Base-by-base conservation (phyloP, 2,797 vertebrate species). In the Danio choprae region DNA sequence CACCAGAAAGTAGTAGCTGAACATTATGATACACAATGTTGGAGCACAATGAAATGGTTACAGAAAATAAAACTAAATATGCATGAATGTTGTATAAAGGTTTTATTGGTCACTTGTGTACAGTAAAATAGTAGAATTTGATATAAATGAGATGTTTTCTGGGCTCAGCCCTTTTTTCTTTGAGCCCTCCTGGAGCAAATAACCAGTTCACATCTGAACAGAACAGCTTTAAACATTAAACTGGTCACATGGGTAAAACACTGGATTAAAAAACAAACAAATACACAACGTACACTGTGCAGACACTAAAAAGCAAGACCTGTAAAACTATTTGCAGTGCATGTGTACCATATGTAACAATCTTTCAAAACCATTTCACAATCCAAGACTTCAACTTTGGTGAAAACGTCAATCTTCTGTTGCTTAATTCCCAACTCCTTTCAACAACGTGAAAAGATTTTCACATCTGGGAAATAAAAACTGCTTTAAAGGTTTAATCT, bases 21-120 rank as follows among this genome's bases (percentile, higher is more conserved):
- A 16, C 36, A 29, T 69, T 36, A 15, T 44, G 18, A 6, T n/a
- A 16, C 20, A 44, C n/a, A 15, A 16, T 46, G 20, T 46, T 58
- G 40, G 20, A 59, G 40, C 5, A 51, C 6, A 46, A 18, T 18
- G 29, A 51, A 20, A 63, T 62, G 46, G 51, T 16, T 15, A 51
- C 15, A 50, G 74, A 65, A 75, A 38, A 20, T 15, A 20, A 51
- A 51, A 29, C 18, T 18, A 8, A 70, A 46, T 5, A 18, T 64
- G 16, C 44, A 1, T 22, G 53, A 29, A 38, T 72, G 11, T 75
- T 50, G 59, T 71, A 82, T 82, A 65, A 84, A 82, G 63, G 65
- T 74, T 86, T 86, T 86, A 84, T 85, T 86, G 82, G 77, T 84
- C 70, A 77, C 53, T 62, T 74, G 60, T 72, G n/a, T 81, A 72